phyloP scores from a whole-genome alignment of 1,140 invertebrate genomes.

The Hermetia illucens region DNA sequence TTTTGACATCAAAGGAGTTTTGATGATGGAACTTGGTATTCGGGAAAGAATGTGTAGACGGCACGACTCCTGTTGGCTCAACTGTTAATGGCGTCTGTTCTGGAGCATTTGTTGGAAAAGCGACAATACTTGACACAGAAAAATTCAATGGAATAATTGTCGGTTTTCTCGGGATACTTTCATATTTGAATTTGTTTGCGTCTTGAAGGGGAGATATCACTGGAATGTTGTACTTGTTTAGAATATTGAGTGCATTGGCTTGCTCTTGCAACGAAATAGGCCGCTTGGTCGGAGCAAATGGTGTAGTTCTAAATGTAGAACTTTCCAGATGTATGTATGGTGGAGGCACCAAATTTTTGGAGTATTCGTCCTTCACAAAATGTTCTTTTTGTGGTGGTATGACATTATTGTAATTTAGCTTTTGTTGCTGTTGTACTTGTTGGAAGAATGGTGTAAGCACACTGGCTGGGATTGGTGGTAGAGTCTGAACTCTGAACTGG shows the following conservation, averaged over 20 bases:
- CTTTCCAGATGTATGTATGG: background rate
- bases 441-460: no score
- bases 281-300: background rate
- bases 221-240: conserved; percentile 5
- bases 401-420: background rate
- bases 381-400: background rate
- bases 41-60: conserved; percentile 1
- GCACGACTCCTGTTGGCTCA: conserved; percentile 2
- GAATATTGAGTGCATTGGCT: conserved; percentile 1
- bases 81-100: conserved; percentile 2
- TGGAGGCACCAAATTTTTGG: conserved; percentile 4
- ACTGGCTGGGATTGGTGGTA: no score
- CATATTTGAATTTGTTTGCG: conserved; percentile 3
- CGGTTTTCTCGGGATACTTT: no score
- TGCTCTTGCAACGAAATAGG: conserved; percentile 1
- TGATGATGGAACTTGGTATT: conserved; percentile 4
- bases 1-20: background rate
- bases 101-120: background rate
- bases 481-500: no score
- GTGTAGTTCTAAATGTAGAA: background rate
- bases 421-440: conserved; percentile 2
- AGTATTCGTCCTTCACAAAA: conserved; percentile 4
- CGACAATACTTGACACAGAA: background rate
- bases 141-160: background rate
- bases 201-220: conserved; percentile 5